Conservation (phyloP, 2,113 vertebrate species). For the Elephantulus edwardii region DNA sequence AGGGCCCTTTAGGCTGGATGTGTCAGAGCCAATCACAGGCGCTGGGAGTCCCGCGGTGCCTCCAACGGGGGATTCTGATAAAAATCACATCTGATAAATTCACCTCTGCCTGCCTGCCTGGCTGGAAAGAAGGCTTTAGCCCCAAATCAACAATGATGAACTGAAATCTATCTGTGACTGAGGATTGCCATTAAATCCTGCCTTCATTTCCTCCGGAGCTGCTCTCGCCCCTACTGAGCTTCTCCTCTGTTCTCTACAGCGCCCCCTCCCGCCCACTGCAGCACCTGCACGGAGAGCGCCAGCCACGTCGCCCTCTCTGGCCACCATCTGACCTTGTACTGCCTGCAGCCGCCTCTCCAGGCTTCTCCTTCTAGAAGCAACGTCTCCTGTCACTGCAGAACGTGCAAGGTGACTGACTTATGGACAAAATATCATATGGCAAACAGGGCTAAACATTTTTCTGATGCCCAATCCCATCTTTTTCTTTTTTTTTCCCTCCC, state of each 20-base stretch:
- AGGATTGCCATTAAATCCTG: conserved; percentile 38
- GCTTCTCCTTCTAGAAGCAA: not conserved
- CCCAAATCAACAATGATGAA: conserved; percentile 85
- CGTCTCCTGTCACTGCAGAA: not conserved
- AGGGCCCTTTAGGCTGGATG: conserved; percentile 82
- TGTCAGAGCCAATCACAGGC: conserved; percentile 87
- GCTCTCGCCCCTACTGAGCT: not conserved
- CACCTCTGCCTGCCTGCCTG: conserved; percentile 75
- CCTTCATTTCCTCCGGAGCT: not conserved
- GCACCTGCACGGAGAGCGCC: rapidly evolving
- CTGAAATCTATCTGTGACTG: conserved; percentile 79
- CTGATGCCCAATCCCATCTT: not conserved
- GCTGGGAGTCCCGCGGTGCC: conserved; percentile 79
- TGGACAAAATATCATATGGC: not conserved
- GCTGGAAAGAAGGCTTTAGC: conserved; percentile 82
- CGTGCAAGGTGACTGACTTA: not conserved
- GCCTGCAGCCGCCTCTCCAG: not conserved
- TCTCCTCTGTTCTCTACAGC: not conserved
- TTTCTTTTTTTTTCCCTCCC: too few relatives aligned
- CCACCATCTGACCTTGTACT: not conserved
- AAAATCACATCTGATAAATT: conserved; percentile 86
- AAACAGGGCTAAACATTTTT: not conserved
- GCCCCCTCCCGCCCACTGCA: not conserved
- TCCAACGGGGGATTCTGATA: conserved; percentile 82
- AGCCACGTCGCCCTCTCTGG: too few relatives aligned